Conservation (phyloP, 2,888 invertebrate species). For the Cryptops parisi region DNA sequence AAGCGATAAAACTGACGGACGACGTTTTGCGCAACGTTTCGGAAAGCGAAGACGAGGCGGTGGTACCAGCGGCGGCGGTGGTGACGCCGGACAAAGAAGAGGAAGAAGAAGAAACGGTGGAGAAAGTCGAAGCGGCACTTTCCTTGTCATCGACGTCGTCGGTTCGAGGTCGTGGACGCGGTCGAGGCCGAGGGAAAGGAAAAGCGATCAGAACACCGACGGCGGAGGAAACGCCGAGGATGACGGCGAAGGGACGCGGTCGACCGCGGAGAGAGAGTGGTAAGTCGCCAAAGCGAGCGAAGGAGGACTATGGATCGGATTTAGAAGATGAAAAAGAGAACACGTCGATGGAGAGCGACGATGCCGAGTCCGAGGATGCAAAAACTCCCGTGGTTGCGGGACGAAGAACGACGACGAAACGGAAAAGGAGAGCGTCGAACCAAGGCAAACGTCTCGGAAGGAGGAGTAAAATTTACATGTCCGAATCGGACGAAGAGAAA, state of each 20-base stretch:
- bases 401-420: not conserved
- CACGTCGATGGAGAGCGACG: not conserved
- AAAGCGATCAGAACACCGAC: conserved; percentile 5
- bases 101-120: not conserved
- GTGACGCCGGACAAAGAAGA: not conserved
- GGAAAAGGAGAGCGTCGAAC: not conserved
- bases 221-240: not conserved
- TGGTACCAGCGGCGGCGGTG: not conserved
- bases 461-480: too few relatives aligned
- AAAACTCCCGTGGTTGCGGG: too few relatives aligned
- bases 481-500: too few relatives aligned
- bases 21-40: too few relatives aligned
- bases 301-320: not conserved
- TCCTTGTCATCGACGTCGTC: too few relatives aligned
- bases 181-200: conserved; percentile 10
- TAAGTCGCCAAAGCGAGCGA: not conserved
- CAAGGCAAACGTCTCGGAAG: too few relatives aligned
- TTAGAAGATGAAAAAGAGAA: not conserved
- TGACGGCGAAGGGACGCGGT: not conserved
- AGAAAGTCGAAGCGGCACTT: not conserved
- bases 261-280: not conserved
- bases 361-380: not conserved
- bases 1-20: too few relatives aligned
- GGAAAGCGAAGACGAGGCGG: not conserved
- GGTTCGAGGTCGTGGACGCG: conserved; percentile 1